Evolutionary conservation across 1,140 invertebrate species (phyloP), one percentile per base, ranked within the genome.

Genomic region (Brachionus plicatilis): DNA sequence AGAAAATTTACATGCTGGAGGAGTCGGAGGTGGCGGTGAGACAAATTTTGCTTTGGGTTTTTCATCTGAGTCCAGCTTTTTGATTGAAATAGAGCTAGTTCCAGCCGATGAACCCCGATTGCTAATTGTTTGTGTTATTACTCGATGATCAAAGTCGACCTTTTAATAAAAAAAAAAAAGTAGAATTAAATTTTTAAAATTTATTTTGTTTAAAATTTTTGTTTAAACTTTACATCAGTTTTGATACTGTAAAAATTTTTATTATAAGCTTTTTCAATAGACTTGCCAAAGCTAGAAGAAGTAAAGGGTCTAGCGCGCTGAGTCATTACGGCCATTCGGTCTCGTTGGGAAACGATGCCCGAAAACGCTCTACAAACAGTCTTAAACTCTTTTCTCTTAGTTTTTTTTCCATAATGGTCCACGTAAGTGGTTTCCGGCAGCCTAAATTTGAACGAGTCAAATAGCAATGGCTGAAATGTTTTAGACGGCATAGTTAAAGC

Each of bases 381-480:
- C 7, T 45, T 27, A 76, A 76, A 76, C 43, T 76, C 72, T 76
- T 76, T 76, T 50, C 72, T 45, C 27, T 76, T 76, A 50, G 20
- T 4, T 33, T 76, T 76, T 76, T 50, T 76, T 12, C 72, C 72
- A 47, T 82, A 82, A 82, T 82, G 79, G 27, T 82, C 79, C 33
- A 65, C 41, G n/a, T 82, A 82, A 68, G 53, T 82, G 9, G 79
- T 82, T 27, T 82, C 37, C 20, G 79, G 79, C 0, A 20, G n/a
- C 33, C 60, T 60, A 47, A 37, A 82, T 47, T 82, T 82, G 33
- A 65, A 60, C 0, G 37, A 20, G 37, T 82, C 79, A 47, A 82
- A 82, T 12, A 82, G 20, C 24, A 82, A 68, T 65, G 79, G 79
- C 53, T 82, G 79, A 27, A 82, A 82, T 17, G 79, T 82, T 68